Conservation (phyloP, 2,888 invertebrate species). For the Eupithecia dodoneata region DNA sequence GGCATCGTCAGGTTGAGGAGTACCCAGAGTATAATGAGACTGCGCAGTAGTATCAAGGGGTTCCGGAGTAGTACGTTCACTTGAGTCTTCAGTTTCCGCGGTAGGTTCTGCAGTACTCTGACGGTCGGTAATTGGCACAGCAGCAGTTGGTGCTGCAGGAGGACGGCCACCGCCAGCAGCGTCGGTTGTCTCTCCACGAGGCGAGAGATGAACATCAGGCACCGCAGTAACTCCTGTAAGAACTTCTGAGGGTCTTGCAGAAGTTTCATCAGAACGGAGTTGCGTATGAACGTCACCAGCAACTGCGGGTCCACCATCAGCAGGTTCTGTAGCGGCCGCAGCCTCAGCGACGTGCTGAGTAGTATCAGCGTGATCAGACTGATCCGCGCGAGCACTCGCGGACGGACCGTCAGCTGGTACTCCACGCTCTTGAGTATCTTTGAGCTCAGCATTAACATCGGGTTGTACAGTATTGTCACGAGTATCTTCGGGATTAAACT, state of each 20-base stretch:
- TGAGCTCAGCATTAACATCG: background rate
- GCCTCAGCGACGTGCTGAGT: background rate
- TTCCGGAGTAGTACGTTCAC: background rate
- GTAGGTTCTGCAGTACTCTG: slow-evolving; percentile 3
- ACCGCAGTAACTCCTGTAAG: background rate
- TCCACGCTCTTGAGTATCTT: background rate
- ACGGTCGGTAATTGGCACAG: slow-evolving; percentile 1
- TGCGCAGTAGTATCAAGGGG: background rate
- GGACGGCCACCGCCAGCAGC: background rate
- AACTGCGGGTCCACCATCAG: background rate
- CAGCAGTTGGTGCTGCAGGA: slow-evolving; percentile 4
- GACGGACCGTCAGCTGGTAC: background rate
- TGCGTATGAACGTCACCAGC: background rate
- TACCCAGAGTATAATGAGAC: slow-evolving; percentile 4
- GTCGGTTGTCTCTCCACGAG: slow-evolving; percentile 2
- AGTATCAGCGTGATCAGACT: background rate
- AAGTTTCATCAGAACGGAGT: background rate
- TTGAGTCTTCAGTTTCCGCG: background rate
- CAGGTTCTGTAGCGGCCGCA: background rate
- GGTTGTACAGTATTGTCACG: slow-evolving; percentile 1
- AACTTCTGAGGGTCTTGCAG: background rate
- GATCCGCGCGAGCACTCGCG: background rate
- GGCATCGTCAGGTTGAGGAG: background rate
- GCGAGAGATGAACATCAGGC: background rate
- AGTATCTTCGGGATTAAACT: background rate